phyloP scores from a whole-genome alignment of 2,888 invertebrate genomes.

The Antheraea yamamai region DNA sequence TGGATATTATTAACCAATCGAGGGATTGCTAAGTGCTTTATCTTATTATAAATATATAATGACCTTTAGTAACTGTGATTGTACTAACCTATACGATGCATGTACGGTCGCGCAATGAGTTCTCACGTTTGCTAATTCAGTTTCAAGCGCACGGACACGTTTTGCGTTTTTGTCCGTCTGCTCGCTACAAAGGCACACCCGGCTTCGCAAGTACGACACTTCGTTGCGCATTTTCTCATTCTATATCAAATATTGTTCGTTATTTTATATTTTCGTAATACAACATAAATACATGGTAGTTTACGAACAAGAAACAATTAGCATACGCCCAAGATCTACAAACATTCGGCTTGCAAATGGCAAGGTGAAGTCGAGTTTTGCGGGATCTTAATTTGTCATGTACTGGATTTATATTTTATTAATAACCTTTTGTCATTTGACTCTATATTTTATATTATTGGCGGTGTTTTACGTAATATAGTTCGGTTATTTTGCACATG shows the following conservation, averaged over 20 bases:
- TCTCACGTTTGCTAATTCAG: slow-evolving; percentile 38
- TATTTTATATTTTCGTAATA: neutral
- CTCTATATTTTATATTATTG: too few relatives aligned
- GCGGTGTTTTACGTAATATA: too few relatives aligned
- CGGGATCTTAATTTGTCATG: too few relatives aligned
- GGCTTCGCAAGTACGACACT: slow-evolving; percentile 38
- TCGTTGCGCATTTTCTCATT: slow-evolving; percentile 44
- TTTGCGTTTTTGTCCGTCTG: slow-evolving; percentile 42
- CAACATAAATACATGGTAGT: neutral
- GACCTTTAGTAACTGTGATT: neutral
- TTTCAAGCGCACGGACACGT: slow-evolving; percentile 39
- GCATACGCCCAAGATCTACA: neutral
- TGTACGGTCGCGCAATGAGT: slow-evolving; percentile 39
- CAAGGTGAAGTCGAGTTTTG: too few relatives aligned
- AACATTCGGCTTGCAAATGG: neutral
- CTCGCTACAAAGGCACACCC: slow-evolving; percentile 42
- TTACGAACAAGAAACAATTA: neutral
- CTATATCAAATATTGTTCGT: slow-evolving; percentile 28
- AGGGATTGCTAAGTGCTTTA: too few relatives aligned
- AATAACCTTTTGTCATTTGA: too few relatives aligned
- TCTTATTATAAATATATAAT: neutral
- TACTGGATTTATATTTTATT: too few relatives aligned
- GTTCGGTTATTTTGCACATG: too few relatives aligned
- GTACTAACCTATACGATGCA: slow-evolving; percentile 39
- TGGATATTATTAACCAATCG: too few relatives aligned